Evolutionary conservation across 1,140 invertebrate species (phyloP).

Genomic region (Tetragonula clypearis): DNA sequence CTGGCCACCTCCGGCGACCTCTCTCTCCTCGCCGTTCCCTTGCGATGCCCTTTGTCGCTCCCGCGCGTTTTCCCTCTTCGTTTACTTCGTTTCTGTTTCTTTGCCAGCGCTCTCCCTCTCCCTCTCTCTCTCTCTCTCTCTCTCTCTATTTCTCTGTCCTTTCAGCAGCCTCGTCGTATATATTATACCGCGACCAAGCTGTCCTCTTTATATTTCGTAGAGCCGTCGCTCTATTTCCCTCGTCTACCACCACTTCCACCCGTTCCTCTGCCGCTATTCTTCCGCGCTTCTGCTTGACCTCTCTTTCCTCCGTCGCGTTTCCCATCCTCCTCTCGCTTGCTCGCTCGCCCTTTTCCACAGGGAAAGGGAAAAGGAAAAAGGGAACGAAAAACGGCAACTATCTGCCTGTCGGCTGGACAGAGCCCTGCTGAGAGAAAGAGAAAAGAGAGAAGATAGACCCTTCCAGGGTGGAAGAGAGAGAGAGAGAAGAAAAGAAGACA

Average conservation of each 20-base stretch:
- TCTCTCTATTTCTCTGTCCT: background rate
- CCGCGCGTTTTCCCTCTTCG: conserved; percentile 3
- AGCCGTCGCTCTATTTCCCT: background rate
- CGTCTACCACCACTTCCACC: conserved; percentile 9
- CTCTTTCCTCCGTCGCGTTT: background rate
- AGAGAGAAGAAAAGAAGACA: background rate
- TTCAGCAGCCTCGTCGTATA: background rate
- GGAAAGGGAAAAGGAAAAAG: background rate
- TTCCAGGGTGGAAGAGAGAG: background rate
- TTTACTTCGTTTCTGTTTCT: conserved; percentile 9
- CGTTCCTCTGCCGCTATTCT: conserved; percentile 12
- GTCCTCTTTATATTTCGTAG: conserved; percentile 13
- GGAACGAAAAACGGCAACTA: conserved; percentile 15
- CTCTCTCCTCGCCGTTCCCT: background rate
- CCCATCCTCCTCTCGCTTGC: background rate
- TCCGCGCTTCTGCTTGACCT: conserved; percentile 35
- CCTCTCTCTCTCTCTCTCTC: background rate
- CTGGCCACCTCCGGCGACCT: background rate
- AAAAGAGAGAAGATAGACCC: background rate
- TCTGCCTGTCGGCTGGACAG: background rate
- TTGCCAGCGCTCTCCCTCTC: background rate
- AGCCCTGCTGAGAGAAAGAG: background rate
- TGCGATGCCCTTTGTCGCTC: conserved; percentile 18
- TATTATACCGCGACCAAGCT: background rate
- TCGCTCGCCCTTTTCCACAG: background rate